These are phyloP conservation scores for Acleris literana DNA, from an alignment of 2,888 invertebrate genomes.

Conservation along the genomic window DNA sequence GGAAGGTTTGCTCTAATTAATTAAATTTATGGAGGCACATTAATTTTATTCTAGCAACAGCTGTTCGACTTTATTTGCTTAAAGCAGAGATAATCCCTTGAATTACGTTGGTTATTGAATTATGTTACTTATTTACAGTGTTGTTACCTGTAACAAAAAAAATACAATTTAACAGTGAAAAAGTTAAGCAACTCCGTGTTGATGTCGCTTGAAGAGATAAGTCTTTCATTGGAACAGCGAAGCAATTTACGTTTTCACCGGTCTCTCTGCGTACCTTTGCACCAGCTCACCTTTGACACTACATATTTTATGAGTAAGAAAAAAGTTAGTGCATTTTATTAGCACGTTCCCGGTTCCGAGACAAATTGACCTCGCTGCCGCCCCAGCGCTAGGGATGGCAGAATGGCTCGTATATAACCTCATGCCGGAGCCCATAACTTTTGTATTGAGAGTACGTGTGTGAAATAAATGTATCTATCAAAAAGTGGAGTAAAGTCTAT, in stretches of 20 bases:
- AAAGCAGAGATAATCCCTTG: conserved; percentile 9
- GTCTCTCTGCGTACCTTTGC: conserved; percentile 10
- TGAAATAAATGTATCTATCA: conserved; percentile 14
- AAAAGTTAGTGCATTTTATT: conserved; percentile 33
- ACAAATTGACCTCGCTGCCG: conserved; percentile 28
- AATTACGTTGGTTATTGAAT: conserved; percentile 1
- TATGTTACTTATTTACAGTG: conserved; percentile 3
- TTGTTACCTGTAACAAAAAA: conserved; percentile 27
- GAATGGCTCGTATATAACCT: conserved; percentile 25
- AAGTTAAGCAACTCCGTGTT: background rate
- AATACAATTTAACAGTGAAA: background rate
- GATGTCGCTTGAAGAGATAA: background rate
- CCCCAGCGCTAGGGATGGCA: conserved; percentile 11
- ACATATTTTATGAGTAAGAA: conserved; percentile 32
- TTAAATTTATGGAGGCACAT: conserved; percentile 33
- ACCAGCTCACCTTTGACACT: conserved; percentile 21
- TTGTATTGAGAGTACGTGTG: conserved; percentile 29
- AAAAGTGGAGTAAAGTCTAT: background rate
- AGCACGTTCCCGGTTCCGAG: conserved; percentile 24
- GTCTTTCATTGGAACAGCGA: background rate
- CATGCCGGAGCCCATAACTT: conserved; percentile 13
- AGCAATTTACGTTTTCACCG: conserved; percentile 12
- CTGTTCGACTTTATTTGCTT: conserved; percentile 15
- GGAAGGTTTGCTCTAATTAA: conserved; percentile 14
- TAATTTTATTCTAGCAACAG: conserved; percentile 26